Conservation (phyloP, 92 coral and sea anemone species). For the Micromussa lordhowensis region DNA sequence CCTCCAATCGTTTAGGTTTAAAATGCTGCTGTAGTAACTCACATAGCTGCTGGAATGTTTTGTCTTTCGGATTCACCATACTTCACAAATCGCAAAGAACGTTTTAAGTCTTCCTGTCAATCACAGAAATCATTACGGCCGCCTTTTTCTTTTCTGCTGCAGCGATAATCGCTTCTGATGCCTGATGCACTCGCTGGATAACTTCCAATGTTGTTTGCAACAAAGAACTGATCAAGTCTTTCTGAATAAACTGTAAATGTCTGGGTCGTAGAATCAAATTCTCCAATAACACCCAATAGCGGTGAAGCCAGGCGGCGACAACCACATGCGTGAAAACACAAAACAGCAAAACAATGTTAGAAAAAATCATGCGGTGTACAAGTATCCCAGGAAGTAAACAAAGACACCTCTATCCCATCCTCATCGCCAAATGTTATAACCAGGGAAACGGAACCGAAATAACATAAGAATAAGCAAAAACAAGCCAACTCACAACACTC, state of each 20-base stretch:
- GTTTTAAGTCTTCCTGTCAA: constrained; percentile 40
- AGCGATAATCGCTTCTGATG: constrained; percentile 19
- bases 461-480: too few relatives aligned
- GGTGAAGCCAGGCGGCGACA: constrained; percentile 23
- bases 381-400: too few relatives aligned
- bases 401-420: too few relatives aligned
- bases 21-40: constrained; percentile 47
- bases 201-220: constrained; percentile 51
- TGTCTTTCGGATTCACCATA: constrained; percentile 55
- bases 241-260: too few relatives aligned
- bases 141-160: constrained; percentile 52
- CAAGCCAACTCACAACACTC: too few relatives aligned
- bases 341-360: not conserved
- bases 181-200: constrained; percentile 49
- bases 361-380: too few relatives aligned
- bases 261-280: constrained; percentile 59
- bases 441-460: too few relatives aligned
- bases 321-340: not conserved
- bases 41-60: constrained; percentile 39
- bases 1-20: constrained; percentile 66
- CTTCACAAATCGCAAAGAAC: constrained; percentile 62
- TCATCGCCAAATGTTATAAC: too few relatives aligned
- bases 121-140: constrained; percentile 62
- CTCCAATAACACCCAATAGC: constrained; percentile 50
- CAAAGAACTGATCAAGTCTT: constrained; percentile 56